Evolutionary conservation across 2,113 vertebrate species (phyloP).

Genomic region (Cyprinodon brontotheroides): DNA sequence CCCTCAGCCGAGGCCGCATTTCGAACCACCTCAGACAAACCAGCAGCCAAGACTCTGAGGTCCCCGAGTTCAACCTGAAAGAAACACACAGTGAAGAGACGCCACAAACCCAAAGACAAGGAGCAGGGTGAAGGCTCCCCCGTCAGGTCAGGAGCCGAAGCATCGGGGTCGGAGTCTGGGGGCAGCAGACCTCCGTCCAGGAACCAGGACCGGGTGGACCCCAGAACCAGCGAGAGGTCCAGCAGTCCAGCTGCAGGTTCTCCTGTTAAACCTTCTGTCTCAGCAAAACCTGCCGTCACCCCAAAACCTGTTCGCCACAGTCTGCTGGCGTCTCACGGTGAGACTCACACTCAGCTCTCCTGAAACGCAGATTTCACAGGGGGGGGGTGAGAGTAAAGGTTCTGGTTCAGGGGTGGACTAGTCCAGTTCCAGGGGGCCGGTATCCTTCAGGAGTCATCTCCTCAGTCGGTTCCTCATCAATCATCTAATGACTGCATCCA

Average conservation of each 20-base stretch:
- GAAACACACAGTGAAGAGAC: constrained; percentile 96
- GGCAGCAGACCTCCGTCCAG: constrained; percentile 24
- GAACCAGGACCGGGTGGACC: constrained; percentile 39
- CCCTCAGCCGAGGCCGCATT: too few relatives aligned
- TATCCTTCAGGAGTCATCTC: too few relatives aligned
- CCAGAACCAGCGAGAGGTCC: constrained; percentile 73
- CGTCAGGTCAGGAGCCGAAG: constrained; percentile 55
- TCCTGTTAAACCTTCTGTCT: constrained; percentile 72
- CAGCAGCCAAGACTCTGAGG: constrained; percentile 20
- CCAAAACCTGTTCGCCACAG: constrained; percentile 68
- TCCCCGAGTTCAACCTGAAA: constrained; percentile 92
- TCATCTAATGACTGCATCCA: too few relatives aligned
- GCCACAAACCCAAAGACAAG: constrained; percentile 88
- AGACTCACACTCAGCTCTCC: not conserved
- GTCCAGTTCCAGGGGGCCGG: too few relatives aligned
- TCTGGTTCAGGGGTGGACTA: too few relatives aligned
- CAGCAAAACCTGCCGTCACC: constrained; percentile 62
- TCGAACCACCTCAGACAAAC: constrained; percentile 41
- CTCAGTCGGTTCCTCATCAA: too few relatives aligned
- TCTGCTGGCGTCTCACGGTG: constrained; percentile 63
- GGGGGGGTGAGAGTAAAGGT: too few relatives aligned
- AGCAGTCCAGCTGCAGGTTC: constrained; percentile 60
- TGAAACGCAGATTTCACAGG: too few relatives aligned
- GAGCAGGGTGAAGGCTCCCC: constrained; percentile 71
- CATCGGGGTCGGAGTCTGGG: constrained; percentile 11